A percentile compares a stretch with the other conserved stretches of the same genome.
Conservation (phyloP, 2,113 vertebrate genomes). For the Hiodon alosoides region DNA sequence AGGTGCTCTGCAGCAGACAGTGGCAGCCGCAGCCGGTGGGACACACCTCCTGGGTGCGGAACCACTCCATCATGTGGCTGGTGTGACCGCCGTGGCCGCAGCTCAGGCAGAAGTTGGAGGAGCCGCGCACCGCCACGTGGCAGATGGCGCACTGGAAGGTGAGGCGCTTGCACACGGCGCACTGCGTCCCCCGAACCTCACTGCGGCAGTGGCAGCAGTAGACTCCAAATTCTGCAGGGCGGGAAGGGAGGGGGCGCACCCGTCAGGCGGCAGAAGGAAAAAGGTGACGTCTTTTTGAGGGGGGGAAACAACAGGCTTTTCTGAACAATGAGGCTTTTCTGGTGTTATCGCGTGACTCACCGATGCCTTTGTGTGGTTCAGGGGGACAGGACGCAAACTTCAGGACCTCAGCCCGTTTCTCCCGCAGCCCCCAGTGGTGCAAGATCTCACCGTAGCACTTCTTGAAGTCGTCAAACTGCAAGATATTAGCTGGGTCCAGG, state of each 20-base stretch:
- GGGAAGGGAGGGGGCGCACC: accelerated
- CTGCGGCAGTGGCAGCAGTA: constrained; percentile 95
- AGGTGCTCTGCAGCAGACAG: constrained; percentile 89
- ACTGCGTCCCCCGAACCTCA: constrained; percentile 85
- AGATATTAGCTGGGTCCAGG: constrained; percentile 82
- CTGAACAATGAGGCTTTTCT: background rate
- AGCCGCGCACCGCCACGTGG: constrained; percentile 89
- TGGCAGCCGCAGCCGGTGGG: constrained; percentile 92
- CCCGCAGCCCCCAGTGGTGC: constrained; percentile 89
- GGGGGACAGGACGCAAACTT: constrained; percentile 93
- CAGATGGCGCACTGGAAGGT: constrained; percentile 96
- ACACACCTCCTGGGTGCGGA: constrained; percentile 87
- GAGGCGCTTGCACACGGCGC: constrained; percentile 86
- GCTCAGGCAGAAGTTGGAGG: constrained; percentile 96
- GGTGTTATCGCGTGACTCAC: constrained; percentile 50
- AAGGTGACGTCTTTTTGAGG: background rate
- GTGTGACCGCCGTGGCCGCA: constrained; percentile 93
- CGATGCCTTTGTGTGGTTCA: constrained; percentile 91
- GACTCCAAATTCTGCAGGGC: constrained; percentile 80
- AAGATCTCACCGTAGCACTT: constrained; percentile 95
- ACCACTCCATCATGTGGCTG: constrained; percentile 98
- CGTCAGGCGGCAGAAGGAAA: background rate
- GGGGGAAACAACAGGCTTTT: background rate
- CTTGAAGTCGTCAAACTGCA: constrained; percentile 97
- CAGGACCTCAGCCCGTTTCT: constrained; percentile 89